Base-by-base conservation (phyloP, 2,888 invertebrate species). In the Drosophila prostipennis region DNA sequence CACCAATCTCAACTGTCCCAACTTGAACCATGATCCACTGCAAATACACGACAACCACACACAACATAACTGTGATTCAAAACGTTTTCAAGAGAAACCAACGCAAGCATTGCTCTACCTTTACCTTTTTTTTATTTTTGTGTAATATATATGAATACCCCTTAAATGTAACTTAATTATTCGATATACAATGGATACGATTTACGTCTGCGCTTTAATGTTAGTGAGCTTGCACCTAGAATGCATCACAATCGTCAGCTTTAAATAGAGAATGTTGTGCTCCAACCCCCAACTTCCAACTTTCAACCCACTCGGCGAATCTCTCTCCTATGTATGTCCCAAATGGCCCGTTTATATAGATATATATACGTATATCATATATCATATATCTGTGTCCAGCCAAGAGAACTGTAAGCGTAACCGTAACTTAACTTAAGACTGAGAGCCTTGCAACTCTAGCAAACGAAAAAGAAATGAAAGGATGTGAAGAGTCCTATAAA, bases 61-160 rank as follows among this genome's bases (percentile, higher is more conserved):
- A 82, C 78, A 82, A 82, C 81, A 70, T 72, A 82, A 86, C 81
- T 82, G 81, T 82, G 81, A 82, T 82, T 78, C 74, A 61, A 58
- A 86, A 83, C 63, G 74, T 82, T 82, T 86, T 86, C 67, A 83
- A 80, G 68, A 69, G 37, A 48, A 64, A 26, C 54, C 45, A 45
- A 34, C 53, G 65, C 43, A 42, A 36, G 36, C 49, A 39, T 60
- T 60, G 58, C 29, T 64, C 37, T 34, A 16, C 19, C 19, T 65
- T 65, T 34, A 16, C 19, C 19, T 65, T 65, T 64, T 67, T 51
- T 65, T 64, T 45, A 39, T 48, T 13, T 43, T 42, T 39, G 23
- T 8, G 4, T 46, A 14, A n/a, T 57, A 10, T 29, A 14, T 34
- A 16, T 16, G 13, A 26, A 45, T 53, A 42, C 23, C 16, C 26